A percentile compares a stretch with the other conserved stretches of the same genome.
Conservation (phyloP, 2,888 invertebrate genomes). For the Syrphus vitripennis region DNA sequence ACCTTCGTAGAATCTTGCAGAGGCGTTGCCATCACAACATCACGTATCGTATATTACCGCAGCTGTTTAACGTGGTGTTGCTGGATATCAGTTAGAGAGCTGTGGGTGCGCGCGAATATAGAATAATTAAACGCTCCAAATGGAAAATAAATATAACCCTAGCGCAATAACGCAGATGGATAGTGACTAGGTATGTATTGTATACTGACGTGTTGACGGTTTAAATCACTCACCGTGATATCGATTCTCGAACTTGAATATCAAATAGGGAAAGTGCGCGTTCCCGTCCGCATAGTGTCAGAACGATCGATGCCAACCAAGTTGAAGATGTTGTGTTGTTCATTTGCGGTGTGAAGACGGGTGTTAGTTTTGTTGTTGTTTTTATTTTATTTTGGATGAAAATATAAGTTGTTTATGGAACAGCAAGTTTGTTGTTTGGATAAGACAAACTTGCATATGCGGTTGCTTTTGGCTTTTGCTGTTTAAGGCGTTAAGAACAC, state of each 20-base stretch:
- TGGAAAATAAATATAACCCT: slow-evolving; percentile 1
- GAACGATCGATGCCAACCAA: background rate
- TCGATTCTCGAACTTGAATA: slow-evolving; percentile 58
- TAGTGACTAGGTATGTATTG: too few species aligned
- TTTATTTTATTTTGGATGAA: slow-evolving; percentile 29
- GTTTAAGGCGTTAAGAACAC: slow-evolving; percentile 22
- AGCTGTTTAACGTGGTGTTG: background rate
- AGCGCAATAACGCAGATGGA: background rate
- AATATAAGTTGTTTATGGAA: slow-evolving; percentile 48
- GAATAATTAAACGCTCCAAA: slow-evolving; percentile 64
- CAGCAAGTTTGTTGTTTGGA: slow-evolving; percentile 42
- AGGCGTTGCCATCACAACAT: slow-evolving; percentile 36
- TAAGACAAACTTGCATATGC: background rate
- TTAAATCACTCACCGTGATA: slow-evolving; percentile 57
- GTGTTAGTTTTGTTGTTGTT: slow-evolving; percentile 43
- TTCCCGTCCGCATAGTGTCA: background rate
- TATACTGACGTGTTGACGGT: slow-evolving; percentile 44
- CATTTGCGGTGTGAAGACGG: background rate
- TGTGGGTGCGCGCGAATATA: slow-evolving; percentile 60
- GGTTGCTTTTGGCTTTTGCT: background rate
- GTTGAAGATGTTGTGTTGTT: background rate
- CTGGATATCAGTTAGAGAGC: background rate
- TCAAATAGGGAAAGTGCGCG: slow-evolving; percentile 64
- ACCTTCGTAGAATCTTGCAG: slow-evolving; percentile 40
- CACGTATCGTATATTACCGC: background rate